Percentiles rank a stretch among this genome's conserved stretches.
phyloP scores from a whole-genome alignment of 1,140 invertebrate species.

The Drosophila kohkoa region DNA sequence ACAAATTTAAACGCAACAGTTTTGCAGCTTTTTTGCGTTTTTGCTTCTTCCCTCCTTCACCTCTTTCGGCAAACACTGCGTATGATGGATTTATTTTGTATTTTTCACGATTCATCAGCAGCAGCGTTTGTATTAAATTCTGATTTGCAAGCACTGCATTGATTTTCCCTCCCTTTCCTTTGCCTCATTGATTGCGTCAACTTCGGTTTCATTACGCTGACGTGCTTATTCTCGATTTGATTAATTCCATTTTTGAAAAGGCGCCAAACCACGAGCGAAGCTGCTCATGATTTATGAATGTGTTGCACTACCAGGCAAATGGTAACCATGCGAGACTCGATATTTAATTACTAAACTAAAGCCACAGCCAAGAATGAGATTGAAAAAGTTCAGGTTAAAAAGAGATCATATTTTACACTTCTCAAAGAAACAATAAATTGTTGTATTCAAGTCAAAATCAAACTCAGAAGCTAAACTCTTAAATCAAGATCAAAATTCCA shows the following conservation, averaged over 20 bases:
- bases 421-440: too few relatives aligned
- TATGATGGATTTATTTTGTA: neutral
- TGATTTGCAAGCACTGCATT: neutral
- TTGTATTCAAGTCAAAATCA: too few relatives aligned
- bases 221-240: conserved; percentile 37
- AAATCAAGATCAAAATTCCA: too few relatives aligned
- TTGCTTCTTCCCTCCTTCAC: neutral
- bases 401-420: too few relatives aligned
- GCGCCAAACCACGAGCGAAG: neutral
- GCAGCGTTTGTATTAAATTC: neutral
- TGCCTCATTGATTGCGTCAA: neutral
- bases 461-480: too few relatives aligned
- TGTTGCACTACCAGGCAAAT: neutral
- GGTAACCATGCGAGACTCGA: neutral
- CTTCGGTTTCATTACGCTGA: neutral
- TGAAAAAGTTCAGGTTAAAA: too few relatives aligned
- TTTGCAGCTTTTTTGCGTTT: too few relatives aligned
- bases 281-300: conserved; percentile 56
- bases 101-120: neutral
- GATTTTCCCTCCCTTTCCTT: too few relatives aligned
- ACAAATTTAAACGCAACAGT: neutral
- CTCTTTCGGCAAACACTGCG: neutral
- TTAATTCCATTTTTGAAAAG: conserved; percentile 41
- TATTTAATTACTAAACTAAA: neutral
- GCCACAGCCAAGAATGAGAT: too few relatives aligned